Evolutionary conservation across 2,113 vertebrate genomes (phyloP).

Genomic region (Chionomys nivalis): DNA sequence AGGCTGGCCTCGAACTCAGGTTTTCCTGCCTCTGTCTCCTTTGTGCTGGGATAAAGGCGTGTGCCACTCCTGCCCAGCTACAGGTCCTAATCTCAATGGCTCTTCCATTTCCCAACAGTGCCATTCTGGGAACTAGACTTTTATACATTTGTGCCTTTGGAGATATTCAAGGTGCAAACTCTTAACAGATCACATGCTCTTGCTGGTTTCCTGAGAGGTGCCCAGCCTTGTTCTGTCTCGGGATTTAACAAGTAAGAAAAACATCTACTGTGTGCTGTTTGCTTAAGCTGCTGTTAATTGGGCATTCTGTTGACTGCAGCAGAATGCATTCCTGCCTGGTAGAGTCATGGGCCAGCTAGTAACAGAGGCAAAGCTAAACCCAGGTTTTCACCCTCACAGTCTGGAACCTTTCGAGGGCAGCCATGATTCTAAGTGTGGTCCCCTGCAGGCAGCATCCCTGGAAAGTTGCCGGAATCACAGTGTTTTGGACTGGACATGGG

Average conservation of each 20-base stretch:
- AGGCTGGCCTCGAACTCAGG: no score
- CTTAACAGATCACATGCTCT: neutral
- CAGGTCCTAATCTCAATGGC: neutral
- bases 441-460: neutral
- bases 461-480: conserved; percentile 3
- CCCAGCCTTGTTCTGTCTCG: neutral
- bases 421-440: neutral
- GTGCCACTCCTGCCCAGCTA: neutral
- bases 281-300: neutral
- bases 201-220: neutral
- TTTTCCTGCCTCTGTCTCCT: no score
- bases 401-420: neutral
- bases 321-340: neutral
- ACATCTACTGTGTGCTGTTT: neutral
- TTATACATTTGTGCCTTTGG: neutral
- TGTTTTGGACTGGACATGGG: neutral
- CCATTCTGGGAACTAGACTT: neutral
- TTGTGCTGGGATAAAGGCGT: neutral
- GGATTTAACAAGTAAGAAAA: conserved; percentile 4
- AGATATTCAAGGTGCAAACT: neutral
- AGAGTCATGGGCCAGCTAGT: neutral
- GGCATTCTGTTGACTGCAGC: neutral
- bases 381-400: neutral
- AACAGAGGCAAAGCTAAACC: neutral
- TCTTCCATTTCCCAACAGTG: neutral